Percentiles rank a stretch among this genome's conserved stretches.
Conservation (phyloP, 2,888 invertebrate species). For the Agrotis segetum region DNA sequence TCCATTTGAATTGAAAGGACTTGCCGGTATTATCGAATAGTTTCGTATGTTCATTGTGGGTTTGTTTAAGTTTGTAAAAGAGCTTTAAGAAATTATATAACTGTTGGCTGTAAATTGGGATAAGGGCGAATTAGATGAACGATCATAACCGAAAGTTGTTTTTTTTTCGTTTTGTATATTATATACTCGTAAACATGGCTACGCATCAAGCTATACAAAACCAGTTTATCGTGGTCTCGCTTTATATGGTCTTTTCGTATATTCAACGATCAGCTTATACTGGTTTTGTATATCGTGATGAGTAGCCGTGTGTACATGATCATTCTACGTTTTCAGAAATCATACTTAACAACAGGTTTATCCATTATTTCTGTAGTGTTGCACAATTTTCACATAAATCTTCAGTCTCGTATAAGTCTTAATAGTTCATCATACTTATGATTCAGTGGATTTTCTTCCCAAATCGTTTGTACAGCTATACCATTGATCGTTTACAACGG, state of each 20-base stretch:
- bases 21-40: not conserved
- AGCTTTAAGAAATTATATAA: not conserved
- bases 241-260: too few relatives aligned
- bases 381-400: not conserved
- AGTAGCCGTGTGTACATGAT: too few relatives aligned
- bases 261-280: too few relatives aligned
- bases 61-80: not conserved
- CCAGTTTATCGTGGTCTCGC: too few relatives aligned
- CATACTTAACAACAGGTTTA: not conserved
- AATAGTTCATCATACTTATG: not conserved
- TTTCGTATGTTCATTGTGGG: not conserved
- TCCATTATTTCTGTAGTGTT: not conserved
- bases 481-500: not conserved
- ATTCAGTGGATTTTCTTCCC: not conserved
- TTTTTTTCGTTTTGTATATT: not conserved
- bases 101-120: not conserved
- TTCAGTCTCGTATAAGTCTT: not conserved
- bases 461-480: not conserved
- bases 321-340: not conserved
- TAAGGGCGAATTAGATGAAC: too few relatives aligned
- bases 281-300: too few relatives aligned
- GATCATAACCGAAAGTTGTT: not conserved
- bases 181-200: not conserved
- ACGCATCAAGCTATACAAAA: too few relatives aligned
- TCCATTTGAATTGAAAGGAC: constrained; percentile 23